A percentile compares a stretch with the other conserved stretches of the same genome.
Evolutionary conservation across 1,140 invertebrate genomes (phyloP).

Genomic region (Schlechtendalia chinensis): DNA sequence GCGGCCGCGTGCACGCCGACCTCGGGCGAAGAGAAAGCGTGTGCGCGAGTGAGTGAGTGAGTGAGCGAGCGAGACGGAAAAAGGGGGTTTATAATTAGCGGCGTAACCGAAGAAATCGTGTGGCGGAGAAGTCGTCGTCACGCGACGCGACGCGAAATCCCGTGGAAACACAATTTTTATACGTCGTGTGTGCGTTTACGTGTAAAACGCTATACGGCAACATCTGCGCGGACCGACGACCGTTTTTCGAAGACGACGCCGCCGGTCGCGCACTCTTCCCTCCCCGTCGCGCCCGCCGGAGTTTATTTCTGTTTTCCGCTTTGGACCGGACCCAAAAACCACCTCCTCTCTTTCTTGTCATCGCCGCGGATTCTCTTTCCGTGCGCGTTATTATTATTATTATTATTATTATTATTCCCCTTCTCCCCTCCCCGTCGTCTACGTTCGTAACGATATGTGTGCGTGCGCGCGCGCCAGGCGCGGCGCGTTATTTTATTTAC

Average conservation of each 20-base stretch:
- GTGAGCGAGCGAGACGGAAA: not conserved
- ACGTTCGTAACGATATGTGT: not conserved
- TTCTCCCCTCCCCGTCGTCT: not conserved
- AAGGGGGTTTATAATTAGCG: slow-evolving; percentile 46
- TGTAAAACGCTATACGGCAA: too few relatives aligned
- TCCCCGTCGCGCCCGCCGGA: not conserved
- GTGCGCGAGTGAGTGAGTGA: too few relatives aligned
- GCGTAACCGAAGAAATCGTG: slow-evolving; percentile 7
- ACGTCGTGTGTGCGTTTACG: too few relatives aligned
- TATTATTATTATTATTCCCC: too few relatives aligned
- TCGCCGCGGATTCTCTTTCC: not conserved
- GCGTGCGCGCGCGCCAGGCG: too few relatives aligned
- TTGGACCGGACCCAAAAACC: slow-evolving; percentile 16
- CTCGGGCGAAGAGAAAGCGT: too few relatives aligned
- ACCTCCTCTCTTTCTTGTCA: not conserved
- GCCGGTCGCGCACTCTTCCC: not conserved
- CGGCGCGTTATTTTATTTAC: too few relatives aligned
- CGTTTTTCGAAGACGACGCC: too few relatives aligned
- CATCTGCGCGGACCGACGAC: too few relatives aligned
- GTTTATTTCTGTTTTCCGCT: slow-evolving; percentile 49
- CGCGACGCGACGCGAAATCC: not conserved
- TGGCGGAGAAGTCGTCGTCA: not conserved
- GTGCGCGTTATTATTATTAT: slow-evolving; percentile 16
- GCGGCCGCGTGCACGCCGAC: not conserved
- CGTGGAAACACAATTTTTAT: too few relatives aligned